Conservation (phyloP, 2,113 vertebrate genomes). For the Anoplopoma fimbria region DNA sequence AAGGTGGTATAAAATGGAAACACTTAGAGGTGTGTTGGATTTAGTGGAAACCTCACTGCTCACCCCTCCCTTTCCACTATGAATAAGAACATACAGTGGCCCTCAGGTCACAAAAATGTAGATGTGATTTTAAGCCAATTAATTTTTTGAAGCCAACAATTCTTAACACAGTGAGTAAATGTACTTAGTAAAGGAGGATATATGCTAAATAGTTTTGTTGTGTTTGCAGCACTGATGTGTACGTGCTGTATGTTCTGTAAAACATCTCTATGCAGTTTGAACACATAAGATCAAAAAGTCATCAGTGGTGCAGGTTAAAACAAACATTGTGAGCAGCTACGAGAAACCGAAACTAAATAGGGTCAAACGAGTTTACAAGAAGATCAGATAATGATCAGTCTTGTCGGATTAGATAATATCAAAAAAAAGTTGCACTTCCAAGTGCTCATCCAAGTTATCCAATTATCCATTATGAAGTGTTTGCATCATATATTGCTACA, state of each 20-base stretch:
- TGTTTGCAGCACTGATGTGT: neutral
- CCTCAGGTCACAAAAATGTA: too few relatives aligned
- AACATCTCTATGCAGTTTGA: neutral
- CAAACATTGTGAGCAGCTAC: neutral
- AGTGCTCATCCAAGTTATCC: neutral
- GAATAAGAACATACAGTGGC: too few relatives aligned
- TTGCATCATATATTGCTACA: neutral
- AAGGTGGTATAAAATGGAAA: too few relatives aligned
- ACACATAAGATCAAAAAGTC: neutral
- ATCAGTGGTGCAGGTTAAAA: neutral
- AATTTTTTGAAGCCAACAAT: too few relatives aligned
- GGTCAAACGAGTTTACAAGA: neutral
- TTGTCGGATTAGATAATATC: neutral
- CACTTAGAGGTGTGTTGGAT: too few relatives aligned
- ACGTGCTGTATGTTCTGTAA: neutral
- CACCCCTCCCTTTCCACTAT: too few relatives aligned
- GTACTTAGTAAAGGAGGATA: neutral
- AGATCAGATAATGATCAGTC: neutral
- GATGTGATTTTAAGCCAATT: too few relatives aligned
- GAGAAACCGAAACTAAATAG: neutral
- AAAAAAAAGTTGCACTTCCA: neutral
- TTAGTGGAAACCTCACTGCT: too few relatives aligned
- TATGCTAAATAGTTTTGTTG: neutral
- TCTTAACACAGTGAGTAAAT: neutral
- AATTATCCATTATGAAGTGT: neutral